These are phyloP conservation scores for Amitus sp. DNA, from an alignment of 2,888 invertebrate species.

Conservation along the genomic window DNA sequence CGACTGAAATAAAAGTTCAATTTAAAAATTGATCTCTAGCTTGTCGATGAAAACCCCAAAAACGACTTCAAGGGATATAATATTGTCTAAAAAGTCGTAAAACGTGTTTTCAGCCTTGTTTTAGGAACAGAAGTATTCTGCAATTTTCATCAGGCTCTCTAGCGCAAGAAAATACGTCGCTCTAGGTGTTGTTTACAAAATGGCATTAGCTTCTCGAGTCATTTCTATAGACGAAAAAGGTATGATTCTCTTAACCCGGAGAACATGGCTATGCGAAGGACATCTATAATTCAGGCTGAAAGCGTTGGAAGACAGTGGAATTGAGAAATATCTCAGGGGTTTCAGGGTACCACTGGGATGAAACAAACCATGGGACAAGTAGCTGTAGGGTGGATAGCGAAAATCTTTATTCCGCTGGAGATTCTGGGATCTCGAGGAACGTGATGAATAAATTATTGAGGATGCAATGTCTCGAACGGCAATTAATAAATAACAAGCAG, in stretches of 20 bases:
- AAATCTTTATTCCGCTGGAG: background rate
- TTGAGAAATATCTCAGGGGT: background rate
- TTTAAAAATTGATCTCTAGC: too few species aligned
- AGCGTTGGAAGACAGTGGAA: conserved; percentile 1
- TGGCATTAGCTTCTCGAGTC: background rate
- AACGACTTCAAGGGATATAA: too few species aligned
- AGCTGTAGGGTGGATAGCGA: background rate
- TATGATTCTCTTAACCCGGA: background rate
- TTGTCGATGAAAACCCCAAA: too few species aligned
- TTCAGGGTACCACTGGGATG: background rate
- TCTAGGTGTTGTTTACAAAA: background rate
- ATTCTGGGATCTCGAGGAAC: too few species aligned
- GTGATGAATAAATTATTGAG: background rate
- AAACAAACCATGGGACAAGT: background rate
- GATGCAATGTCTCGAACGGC: background rate
- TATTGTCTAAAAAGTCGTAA: too few species aligned
- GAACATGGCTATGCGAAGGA: background rate
- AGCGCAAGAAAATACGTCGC: background rate
- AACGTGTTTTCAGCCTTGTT: too few species aligned
- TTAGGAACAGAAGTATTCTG: too few species aligned
- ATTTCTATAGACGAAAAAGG: conserved; percentile 3
- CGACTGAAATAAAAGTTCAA: too few species aligned
- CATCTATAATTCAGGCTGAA: conserved; percentile 5
- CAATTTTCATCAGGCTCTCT: too few species aligned
- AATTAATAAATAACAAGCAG: background rate